These are phyloP conservation scores for Manacus vitellinus DNA, from an alignment of 2,113 vertebrate genomes.

Conservation along the genomic window DNA sequence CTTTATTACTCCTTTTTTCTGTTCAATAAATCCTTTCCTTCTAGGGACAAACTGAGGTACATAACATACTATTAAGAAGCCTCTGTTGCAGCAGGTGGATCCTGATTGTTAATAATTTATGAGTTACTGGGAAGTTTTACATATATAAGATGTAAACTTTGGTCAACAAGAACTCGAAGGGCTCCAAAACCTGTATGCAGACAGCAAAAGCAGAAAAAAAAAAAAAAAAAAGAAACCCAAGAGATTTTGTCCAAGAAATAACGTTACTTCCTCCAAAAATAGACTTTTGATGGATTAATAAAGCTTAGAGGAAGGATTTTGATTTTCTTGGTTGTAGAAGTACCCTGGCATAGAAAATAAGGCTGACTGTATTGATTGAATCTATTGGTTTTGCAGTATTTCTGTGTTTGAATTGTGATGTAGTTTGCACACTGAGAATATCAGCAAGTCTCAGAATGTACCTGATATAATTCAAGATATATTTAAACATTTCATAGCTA, in stretches of 20 bases:
- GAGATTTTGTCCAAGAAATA: neutral
- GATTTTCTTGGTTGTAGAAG: neutral
- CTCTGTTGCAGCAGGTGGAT: neutral
- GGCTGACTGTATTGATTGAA: neutral
- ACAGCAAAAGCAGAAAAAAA: neutral
- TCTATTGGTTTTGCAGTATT: neutral
- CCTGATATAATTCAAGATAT: neutral
- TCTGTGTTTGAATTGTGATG: neutral
- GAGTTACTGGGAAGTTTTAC: neutral
- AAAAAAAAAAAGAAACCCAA: neutral
- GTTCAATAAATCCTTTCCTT: neutral
- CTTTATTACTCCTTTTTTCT: neutral
- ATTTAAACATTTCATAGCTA: neutral
- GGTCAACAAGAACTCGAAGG: neutral
- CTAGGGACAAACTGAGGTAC: neutral
- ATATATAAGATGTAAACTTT: neutral
- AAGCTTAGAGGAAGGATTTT: neutral
- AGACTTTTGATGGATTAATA: neutral
- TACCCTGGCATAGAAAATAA: neutral
- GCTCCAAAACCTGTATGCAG: neutral
- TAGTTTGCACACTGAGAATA: neutral
- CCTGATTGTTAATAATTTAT: neutral
- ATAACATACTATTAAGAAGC: neutral
- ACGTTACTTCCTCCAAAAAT: neutral
- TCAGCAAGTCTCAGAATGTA: neutral